Evolutionary conservation across 2,888 invertebrate species (phyloP), one percentile per base, ranked within the genome.

Genomic region (Anagyrus pseudococci): DNA sequence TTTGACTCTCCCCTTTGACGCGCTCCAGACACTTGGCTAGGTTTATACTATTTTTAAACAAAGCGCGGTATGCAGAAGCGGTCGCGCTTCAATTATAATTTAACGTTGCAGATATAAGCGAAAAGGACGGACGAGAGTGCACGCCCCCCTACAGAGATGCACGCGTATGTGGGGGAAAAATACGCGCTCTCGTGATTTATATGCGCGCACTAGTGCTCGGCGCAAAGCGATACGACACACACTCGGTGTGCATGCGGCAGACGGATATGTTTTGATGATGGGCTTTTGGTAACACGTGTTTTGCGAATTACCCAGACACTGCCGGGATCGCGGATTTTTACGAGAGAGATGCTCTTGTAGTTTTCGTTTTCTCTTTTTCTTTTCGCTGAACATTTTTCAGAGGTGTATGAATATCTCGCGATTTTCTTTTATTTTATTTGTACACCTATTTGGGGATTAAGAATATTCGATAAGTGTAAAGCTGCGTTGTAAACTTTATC

Each of bases 21-120:
- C n/a, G 13, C 1, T n/a, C 43, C 4, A 1, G 26, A 29, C 4
- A 2, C 40, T 23, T 7, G 15, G 22, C 41, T 29, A 4, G 6
- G 64, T 64, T 65, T 65, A 61, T n/a, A n/a, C n/a, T n/a, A n/a
- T 65, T 65, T 61, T 65, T 61, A 61, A 65, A 58, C 60, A 61
- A 58, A 61, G 55, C 44, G 48, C 49, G 23, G 48, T 23, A n/a
- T 15, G 25, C 49, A 25, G 29, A 47, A 43, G 44, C 29, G n/a
- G n/a, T n/a, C 29, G 6, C 29, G 29, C 10, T 54, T 64, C 59
- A 59, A 64, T 64, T 59, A 64, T 64, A 46, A 64, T 63, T 58
- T 54, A 63, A 58, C 50, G 63, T 50, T 63, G 20, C n/a, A n/a
- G n/a, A n/a, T n/a, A n/a, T n/a, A n/a, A n/a, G n/a, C n/a, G n/a